A percentile compares a stretch with the other conserved stretches of the same genome.
Evolutionary conservation across 2,888 invertebrate species (phyloP).

Genomic region (Chalcis sispes): DNA sequence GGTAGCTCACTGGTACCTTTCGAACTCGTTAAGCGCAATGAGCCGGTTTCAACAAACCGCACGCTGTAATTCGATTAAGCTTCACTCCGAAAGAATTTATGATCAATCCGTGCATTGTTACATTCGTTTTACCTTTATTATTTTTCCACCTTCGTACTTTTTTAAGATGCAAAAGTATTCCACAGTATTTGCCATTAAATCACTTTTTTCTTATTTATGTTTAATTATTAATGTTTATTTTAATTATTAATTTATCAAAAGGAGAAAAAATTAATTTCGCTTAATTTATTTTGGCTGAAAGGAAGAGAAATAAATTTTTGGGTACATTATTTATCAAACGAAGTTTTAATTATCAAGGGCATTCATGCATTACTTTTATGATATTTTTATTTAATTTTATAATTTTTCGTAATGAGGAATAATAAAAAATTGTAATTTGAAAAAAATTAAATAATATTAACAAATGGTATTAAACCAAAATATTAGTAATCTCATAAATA

Average conservation of each 20-base stretch:
- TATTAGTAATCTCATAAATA: neutral
- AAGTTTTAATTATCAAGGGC: neutral
- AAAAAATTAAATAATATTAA: no score
- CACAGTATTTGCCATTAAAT: neutral
- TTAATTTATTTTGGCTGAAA: neutral
- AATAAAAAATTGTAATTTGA: no score
- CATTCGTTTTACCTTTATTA: neutral
- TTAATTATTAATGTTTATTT: neutral
- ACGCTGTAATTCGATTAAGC: conserved; percentile 51
- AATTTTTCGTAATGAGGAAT: no score
- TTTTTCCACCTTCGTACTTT: neutral
- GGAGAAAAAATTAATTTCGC: neutral
- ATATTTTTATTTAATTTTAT: no score
- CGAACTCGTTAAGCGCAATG: conserved; percentile 45
- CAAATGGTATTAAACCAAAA: no score
- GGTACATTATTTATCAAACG: no score
- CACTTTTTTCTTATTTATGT: conserved; percentile 9
- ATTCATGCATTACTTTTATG: no score
- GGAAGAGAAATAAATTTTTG: neutral
- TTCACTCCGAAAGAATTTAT: conserved; percentile 44
- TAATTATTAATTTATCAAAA: conserved; percentile 1
- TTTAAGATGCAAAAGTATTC: no score
- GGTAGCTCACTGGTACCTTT: neutral
- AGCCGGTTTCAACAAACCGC: conserved; percentile 35
- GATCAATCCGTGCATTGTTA: conserved; percentile 28